phyloP scores from a whole-genome alignment of 2,113 vertebrate species.

The Coreoperca whiteheadi region DNA sequence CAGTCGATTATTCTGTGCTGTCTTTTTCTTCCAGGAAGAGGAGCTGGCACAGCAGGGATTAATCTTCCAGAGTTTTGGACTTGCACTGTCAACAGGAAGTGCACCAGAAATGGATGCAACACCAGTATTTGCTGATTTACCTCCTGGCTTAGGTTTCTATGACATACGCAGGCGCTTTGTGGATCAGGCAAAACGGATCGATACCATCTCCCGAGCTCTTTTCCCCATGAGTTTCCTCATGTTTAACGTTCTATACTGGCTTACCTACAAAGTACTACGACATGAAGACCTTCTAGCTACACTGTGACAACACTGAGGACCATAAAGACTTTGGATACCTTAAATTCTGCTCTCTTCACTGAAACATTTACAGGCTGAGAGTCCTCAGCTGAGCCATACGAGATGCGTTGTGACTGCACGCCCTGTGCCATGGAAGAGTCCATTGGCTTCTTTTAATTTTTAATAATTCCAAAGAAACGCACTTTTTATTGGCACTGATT shows the following conservation, averaged over 20 bases:
- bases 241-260: slow-evolving; percentile 97
- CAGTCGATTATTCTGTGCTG: slow-evolving; percentile 14
- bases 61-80: slow-evolving; percentile 88
- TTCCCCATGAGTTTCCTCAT: slow-evolving; percentile 95
- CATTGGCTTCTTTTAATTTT: slow-evolving; percentile 48
- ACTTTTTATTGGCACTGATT: slow-evolving; percentile 55
- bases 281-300: slow-evolving; percentile 87
- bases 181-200: slow-evolving; percentile 92
- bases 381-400: slow-evolving; percentile 40
- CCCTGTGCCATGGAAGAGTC: slow-evolving; percentile 50
- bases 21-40: slow-evolving; percentile 79
- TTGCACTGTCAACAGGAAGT: slow-evolving; percentile 82
- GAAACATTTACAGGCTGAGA: slow-evolving; percentile 62
- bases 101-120: slow-evolving; percentile 84
- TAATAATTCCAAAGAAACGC: slow-evolving; percentile 57
- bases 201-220: slow-evolving; percentile 91
- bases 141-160: slow-evolving; percentile 80
- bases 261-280: slow-evolving; percentile 92
- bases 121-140: slow-evolving; percentile 80
- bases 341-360: slow-evolving; percentile 39
- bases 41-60: slow-evolving; percentile 87
- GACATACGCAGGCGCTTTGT: slow-evolving; percentile 87
- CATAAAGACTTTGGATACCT: slow-evolving; percentile 30
- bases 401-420: slow-evolving; percentile 59
- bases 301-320: slow-evolving; percentile 59